Percentiles rank a stretch among this genome's conserved stretches.
These are phyloP conservation scores for Xenentodon cancila DNA, from an alignment of 2,797 vertebrate species.

Conservation along the genomic window DNA sequence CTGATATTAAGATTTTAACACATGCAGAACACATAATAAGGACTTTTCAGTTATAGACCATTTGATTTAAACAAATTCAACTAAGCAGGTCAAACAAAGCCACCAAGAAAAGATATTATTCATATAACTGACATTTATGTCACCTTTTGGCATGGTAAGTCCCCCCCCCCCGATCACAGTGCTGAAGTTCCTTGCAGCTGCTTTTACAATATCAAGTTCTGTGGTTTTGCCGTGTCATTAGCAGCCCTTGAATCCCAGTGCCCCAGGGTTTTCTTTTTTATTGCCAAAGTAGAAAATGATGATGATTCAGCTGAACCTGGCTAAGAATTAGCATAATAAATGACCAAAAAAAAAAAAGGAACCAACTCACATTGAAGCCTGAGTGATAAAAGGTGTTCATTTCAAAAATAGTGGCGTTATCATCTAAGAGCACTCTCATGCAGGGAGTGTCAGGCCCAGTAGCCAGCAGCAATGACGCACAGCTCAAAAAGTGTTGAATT, in stretches of 20 bases:
- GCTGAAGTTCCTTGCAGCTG: slow-evolving; percentile 40
- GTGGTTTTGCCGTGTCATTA: slow-evolving; percentile 44
- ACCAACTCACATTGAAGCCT: slow-evolving; percentile 45
- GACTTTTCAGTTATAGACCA: too few species aligned
- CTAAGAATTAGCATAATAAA: slow-evolving; percentile 59
- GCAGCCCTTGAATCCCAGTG: slow-evolving; percentile 24
- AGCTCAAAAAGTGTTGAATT: slow-evolving; percentile 39
- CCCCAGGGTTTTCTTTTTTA: slow-evolving; percentile 36
- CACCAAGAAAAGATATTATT: slow-evolving; percentile 2
- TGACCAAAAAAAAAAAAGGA: slow-evolving; percentile 38
- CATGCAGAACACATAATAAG: too few species aligned
- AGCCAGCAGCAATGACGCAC: slow-evolving; percentile 31
- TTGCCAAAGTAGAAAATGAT: slow-evolving; percentile 30
- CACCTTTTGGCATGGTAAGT: not conserved
- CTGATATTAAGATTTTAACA: too few species aligned
- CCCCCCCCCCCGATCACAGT: slow-evolving; percentile 11
- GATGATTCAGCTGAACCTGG: slow-evolving; percentile 46
- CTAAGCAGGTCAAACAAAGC: not conserved
- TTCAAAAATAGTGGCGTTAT: slow-evolving; percentile 29
- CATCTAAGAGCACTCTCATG: not conserved
- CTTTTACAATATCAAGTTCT: slow-evolving; percentile 31
- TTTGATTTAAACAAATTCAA: not conserved
- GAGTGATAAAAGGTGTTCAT: slow-evolving; percentile 35
- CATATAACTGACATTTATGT: slow-evolving; percentile 20
- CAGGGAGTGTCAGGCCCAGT: too few species aligned